Base-by-base conservation (phyloP, 1,140 invertebrate genomes). In the Sinonovacula constricta region DNA sequence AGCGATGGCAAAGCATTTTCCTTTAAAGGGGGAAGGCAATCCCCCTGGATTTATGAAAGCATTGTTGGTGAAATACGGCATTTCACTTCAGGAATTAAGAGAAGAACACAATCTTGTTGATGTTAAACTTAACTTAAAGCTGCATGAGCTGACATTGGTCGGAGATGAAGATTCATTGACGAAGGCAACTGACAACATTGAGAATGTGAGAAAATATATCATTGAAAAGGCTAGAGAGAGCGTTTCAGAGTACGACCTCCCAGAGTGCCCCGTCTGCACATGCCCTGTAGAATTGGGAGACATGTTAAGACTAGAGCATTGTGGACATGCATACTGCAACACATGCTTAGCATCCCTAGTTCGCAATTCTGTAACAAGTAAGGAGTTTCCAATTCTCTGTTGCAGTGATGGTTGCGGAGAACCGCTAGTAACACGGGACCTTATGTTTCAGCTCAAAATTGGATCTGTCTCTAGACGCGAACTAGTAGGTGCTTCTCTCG, bases 271-370 rank as follows among this genome's bases (percentile, higher is more conserved):
- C 12, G 77, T 86, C 14, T 90, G 88, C 70, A 62, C 86, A 33
- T 83, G 75, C 62, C 81, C 86, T 22, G 69, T 89, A 1, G 85
- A 86, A 3, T 67, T 67, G n/a, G 60, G 49, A 2, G 83, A 85
- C 3, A 56, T 88, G 33, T 86, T 84, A 39, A 79, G 85, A 14
- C 76, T 89, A 28, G 85, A 89, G 62, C 65, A 49, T 3, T 90
- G 88, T 82, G 88, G 88, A 0, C 88, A 90, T 79, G 34, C 85
- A 5, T 90, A 88, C 45, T 90, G 88, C 59, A 59, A 66, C 5
- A 81, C 79, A 15, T 90, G 88, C 57, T 15, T 88, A 3, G 67
- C 74, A 15, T 56, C 74, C 12, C 82, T 84, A 69, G 36, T 87
- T 22, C 45, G 74, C 22, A 70, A 53, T 49, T 54, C 75, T 14